phyloP scores from a whole-genome alignment of 2,888 invertebrate genomes.

The Polydrusus pterygomalis region DNA sequence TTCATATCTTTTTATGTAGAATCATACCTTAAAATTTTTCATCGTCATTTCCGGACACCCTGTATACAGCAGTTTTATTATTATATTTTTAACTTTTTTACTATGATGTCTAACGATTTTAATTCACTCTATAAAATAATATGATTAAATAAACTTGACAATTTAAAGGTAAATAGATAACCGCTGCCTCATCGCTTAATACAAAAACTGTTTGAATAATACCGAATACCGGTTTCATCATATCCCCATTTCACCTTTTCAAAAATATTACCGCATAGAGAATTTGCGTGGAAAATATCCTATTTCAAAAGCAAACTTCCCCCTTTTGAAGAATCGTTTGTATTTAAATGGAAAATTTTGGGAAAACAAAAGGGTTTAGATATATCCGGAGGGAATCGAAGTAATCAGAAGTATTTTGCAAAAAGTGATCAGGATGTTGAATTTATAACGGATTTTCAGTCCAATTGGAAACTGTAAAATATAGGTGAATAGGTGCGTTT shows the following conservation, averaged over 20 bases:
- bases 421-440: conserved; percentile 15
- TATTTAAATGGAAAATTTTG: conserved; percentile 45
- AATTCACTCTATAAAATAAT: too few relatives aligned
- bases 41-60: too few relatives aligned
- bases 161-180: too few relatives aligned
- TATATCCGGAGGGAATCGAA: conserved; percentile 31
- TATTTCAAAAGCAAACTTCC: conserved; percentile 14
- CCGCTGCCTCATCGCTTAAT: too few relatives aligned
- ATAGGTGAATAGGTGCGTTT: too few relatives aligned
- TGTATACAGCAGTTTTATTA: too few relatives aligned
- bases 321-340: conserved; percentile 30
- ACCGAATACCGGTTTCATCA: not conserved
- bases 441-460: conserved; percentile 21
- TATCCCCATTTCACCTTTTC: not conserved
- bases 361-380: conserved; percentile 34
- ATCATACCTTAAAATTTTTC: too few relatives aligned
- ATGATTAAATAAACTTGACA: too few relatives aligned
- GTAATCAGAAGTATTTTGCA: conserved; percentile 40
- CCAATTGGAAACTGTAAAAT: not conserved
- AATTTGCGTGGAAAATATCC: conserved; percentile 16
- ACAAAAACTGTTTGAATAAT: not conserved
- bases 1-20: too few relatives aligned
- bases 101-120: too few relatives aligned
- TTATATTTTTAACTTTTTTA: too few relatives aligned
- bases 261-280: conserved; percentile 9